These are phyloP conservation scores for Rhodeus uyekii DNA, from an alignment of 2,797 vertebrate species.

Conservation along the genomic window DNA sequence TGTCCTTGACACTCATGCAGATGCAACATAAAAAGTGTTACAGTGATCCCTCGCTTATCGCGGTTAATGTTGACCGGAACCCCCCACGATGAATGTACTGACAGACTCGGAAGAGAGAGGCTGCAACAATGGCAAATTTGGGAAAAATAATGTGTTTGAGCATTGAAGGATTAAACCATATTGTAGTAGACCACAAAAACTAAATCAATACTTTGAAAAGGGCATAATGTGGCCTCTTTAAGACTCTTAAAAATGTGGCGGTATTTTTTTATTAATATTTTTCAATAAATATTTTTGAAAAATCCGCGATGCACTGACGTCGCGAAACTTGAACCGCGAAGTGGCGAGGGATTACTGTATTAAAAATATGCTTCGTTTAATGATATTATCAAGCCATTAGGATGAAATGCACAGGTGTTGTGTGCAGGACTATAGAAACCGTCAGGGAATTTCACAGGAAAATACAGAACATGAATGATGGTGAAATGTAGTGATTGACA, in stretches of 20 bases:
- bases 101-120: background rate
- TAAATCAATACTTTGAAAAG: background rate
- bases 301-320: too few species aligned
- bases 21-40: too few species aligned
- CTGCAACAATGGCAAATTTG: background rate
- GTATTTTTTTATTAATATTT: too few species aligned
- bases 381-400: too few species aligned
- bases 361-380: too few species aligned
- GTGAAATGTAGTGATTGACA: conserved; percentile 24
- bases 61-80: too few species aligned
- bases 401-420: background rate
- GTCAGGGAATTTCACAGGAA: background rate
- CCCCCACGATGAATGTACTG: too few species aligned
- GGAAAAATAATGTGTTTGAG: background rate
- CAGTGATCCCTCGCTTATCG: too few species aligned
- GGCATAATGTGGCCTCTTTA: background rate
- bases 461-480: background rate
- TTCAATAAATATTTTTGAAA: too few species aligned
- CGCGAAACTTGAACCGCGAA: too few species aligned
- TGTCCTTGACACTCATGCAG: background rate
- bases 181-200: background rate
- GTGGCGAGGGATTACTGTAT: too few species aligned
- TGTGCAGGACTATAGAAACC: background rate
- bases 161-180: background rate
- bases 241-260: too few species aligned